A percentile compares a stretch with the other conserved stretches of the same genome.
Conservation (phyloP, 2,888 invertebrate species). For the Aspidiotus destructor region DNA sequence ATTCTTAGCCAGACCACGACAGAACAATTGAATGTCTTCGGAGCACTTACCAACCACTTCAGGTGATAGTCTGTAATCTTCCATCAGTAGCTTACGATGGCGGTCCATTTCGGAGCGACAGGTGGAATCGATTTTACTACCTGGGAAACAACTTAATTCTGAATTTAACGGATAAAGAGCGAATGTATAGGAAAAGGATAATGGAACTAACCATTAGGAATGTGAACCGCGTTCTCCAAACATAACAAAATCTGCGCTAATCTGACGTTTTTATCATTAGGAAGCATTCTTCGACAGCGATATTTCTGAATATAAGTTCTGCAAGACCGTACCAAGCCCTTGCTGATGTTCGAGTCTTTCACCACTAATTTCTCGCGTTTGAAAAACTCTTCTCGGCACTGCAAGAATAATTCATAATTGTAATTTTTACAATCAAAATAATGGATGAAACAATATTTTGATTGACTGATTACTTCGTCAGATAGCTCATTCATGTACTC, state of each 20-base stretch:
- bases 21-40: conserved; percentile 67
- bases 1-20: conserved; percentile 64
- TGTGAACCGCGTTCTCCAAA: conserved; percentile 67
- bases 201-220: conserved; percentile 45
- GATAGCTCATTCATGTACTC: conserved; percentile 38
- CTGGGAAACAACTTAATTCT: conserved; percentile 35
- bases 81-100: conserved; percentile 82
- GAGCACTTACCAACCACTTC: conserved; percentile 82
- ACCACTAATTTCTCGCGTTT: conserved; percentile 79
- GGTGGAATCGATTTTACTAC: conserved; percentile 57
- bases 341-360: conserved; percentile 81
- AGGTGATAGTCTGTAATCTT: conserved; percentile 86
- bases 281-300: conserved; percentile 72
- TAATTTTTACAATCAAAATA: background rate
- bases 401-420: conserved; percentile 22
- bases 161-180: background rate
- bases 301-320: conserved; percentile 77
- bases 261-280: conserved; percentile 71
- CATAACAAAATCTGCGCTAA: conserved; percentile 86
- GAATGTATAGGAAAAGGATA: background rate
- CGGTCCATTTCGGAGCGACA: conserved; percentile 84
- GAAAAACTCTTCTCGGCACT: conserved; percentile 71
- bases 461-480: too few relatives aligned
- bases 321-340: conserved; percentile 78
- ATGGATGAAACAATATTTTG: background rate